Conservation (phyloP, 2,113 vertebrate species). For the Polyodon spathula region DNA sequence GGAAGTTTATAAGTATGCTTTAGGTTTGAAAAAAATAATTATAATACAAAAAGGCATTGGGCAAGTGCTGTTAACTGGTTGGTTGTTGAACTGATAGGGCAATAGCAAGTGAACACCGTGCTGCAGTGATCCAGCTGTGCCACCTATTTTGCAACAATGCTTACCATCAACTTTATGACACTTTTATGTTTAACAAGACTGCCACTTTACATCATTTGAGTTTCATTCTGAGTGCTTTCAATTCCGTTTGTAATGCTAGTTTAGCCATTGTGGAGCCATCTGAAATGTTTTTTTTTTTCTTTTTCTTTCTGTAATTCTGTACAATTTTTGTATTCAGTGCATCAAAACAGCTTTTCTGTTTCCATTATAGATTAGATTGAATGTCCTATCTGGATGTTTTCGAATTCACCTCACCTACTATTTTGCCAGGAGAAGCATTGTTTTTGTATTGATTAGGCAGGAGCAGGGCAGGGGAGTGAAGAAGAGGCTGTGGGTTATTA, state of each 20-base stretch:
- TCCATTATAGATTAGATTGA: constrained; percentile 29
- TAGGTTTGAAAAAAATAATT: constrained; percentile 11
- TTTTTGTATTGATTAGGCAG: constrained; percentile 37
- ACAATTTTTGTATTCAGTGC: too few relatives aligned
- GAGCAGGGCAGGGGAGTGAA: constrained; percentile 27
- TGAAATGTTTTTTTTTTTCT: too few relatives aligned
- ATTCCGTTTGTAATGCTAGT: too few relatives aligned
- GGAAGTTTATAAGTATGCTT: constrained; percentile 6
- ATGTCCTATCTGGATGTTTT: constrained; percentile 16
- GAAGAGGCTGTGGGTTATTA: constrained; percentile 21
- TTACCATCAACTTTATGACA: too few relatives aligned
- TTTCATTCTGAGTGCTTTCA: too few relatives aligned
- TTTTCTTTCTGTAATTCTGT: too few relatives aligned
- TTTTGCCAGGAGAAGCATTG: constrained; percentile 32
- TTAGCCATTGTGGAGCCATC: too few relatives aligned
- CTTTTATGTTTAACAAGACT: too few relatives aligned
- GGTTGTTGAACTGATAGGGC: constrained; percentile 15
- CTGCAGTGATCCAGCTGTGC: constrained; percentile 27
- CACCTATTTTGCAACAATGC: background rate
- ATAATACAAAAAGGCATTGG: background rate
- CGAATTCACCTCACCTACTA: constrained; percentile 38
- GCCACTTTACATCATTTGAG: too few relatives aligned
- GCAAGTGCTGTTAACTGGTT: constrained; percentile 12
- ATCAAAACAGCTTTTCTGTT: constrained; percentile 24
- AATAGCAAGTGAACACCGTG: constrained; percentile 23